Conservation (phyloP, 2,888 invertebrate genomes). For the Tipula helvola region DNA sequence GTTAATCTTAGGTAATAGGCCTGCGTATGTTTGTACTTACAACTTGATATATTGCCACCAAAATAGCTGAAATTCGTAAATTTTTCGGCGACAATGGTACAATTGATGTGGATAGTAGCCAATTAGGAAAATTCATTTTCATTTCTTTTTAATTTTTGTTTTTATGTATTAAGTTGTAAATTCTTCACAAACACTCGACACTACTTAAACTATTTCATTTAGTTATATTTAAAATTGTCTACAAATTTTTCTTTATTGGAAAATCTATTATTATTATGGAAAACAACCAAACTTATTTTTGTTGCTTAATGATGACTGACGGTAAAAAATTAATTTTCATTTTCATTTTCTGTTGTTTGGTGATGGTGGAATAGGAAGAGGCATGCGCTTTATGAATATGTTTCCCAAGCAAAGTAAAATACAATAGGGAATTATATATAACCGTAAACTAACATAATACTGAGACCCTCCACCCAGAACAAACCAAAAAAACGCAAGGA, state of each 20-base stretch:
- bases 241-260: background rate
- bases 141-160: background rate
- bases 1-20: constrained; percentile 11
- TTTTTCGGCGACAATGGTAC: constrained; percentile 26
- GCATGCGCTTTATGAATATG: background rate
- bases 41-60: constrained; percentile 33
- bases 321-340: background rate
- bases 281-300: background rate
- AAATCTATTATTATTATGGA: background rate
- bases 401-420: background rate
- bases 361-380: background rate
- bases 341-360: background rate
- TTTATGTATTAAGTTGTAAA: background rate
- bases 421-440: background rate
- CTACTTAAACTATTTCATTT: background rate
- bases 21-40: constrained; percentile 23
- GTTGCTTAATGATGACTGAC: background rate
- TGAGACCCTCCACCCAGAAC: too few species aligned
- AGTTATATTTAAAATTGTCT: background rate
- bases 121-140: constrained; percentile 7
- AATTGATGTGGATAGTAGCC: background rate
- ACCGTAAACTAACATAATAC: background rate
- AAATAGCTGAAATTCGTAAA: constrained; percentile 30
- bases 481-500: too few species aligned
- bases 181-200: background rate